Conservation (phyloP, 1,140 invertebrate species). For the Brachionus manjavacas region DNA sequence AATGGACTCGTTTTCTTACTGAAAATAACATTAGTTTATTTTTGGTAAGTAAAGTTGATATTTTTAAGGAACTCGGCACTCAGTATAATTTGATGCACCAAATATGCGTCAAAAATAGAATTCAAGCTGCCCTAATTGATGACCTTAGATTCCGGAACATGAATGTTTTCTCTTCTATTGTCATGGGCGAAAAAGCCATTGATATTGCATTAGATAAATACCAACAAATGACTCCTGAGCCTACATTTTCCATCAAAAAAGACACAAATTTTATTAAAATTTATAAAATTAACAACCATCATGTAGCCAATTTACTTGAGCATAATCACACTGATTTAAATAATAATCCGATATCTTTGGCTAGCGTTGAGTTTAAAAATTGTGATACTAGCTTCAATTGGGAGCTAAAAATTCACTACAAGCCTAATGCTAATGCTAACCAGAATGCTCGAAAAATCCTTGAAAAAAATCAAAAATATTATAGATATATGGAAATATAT, state of each 20-base stretch:
- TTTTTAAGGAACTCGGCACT: background rate
- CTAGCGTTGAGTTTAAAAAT: background rate
- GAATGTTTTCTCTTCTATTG: background rate
- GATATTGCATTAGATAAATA: background rate
- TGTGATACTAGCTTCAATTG: background rate
- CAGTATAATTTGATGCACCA: background rate
- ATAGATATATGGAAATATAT: conserved; percentile 4
- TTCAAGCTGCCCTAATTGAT: background rate
- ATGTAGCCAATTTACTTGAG: background rate
- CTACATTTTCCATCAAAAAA: too few relatives aligned
- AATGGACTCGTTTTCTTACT: background rate
- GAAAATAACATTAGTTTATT: background rate
- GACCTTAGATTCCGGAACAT: background rate
- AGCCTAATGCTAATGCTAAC: background rate
- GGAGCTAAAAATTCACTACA: background rate
- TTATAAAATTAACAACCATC: background rate
- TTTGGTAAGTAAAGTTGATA: background rate
- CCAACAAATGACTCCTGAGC: background rate
- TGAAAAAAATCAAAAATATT: background rate
- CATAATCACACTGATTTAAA: background rate
- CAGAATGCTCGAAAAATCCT: background rate
- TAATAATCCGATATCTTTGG: background rate
- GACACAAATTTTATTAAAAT: background rate
- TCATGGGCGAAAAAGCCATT: background rate
- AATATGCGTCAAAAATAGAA: background rate